These are phyloP conservation scores for Gandaritis pyraliata DNA, from an alignment of 2,888 invertebrate genomes.

Conservation along the genomic window DNA sequence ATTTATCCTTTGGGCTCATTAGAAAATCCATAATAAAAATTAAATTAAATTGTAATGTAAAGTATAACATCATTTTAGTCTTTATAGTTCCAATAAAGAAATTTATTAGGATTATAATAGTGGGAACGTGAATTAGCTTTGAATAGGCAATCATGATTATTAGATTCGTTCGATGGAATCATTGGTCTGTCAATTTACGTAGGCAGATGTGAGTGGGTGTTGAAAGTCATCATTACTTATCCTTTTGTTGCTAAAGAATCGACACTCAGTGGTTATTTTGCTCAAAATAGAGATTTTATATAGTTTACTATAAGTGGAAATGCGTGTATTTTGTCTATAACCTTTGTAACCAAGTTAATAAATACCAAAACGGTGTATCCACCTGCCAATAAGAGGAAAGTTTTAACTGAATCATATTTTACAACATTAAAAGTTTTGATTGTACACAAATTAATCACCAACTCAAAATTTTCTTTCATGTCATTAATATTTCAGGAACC, in stretches of 20 bases:
- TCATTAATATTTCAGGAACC: slow-evolving; percentile 16
- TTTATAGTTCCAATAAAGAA: slow-evolving; percentile 40
- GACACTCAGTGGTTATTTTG: slow-evolving; percentile 3
- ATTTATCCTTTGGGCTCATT: slow-evolving; percentile 28
- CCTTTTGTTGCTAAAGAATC: slow-evolving; percentile 35
- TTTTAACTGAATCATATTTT: too few species aligned
- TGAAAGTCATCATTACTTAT: slow-evolving; percentile 33
- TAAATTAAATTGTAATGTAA: slow-evolving; percentile 29
- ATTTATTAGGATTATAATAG: slow-evolving; percentile 52
- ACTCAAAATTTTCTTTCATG: not conserved
- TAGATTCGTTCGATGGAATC: slow-evolving; percentile 38
- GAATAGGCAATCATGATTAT: slow-evolving; percentile 48
- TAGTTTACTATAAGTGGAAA: not conserved
- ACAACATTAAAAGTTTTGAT: not conserved
- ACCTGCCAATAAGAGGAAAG: too few species aligned
- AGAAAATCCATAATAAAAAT: slow-evolving; percentile 33
- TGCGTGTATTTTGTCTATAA: not conserved
- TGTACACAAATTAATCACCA: not conserved
- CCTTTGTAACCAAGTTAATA: not conserved
- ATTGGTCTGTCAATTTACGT: slow-evolving; percentile 36
- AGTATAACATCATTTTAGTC: slow-evolving; percentile 24
- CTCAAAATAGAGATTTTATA: slow-evolving; percentile 1
- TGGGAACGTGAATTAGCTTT: slow-evolving; percentile 42
- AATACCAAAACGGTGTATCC: too few species aligned
- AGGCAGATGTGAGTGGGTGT: slow-evolving; percentile 37